Conservation (phyloP, 1,140 invertebrate genomes). For the Drosophila oshimai region DNA sequence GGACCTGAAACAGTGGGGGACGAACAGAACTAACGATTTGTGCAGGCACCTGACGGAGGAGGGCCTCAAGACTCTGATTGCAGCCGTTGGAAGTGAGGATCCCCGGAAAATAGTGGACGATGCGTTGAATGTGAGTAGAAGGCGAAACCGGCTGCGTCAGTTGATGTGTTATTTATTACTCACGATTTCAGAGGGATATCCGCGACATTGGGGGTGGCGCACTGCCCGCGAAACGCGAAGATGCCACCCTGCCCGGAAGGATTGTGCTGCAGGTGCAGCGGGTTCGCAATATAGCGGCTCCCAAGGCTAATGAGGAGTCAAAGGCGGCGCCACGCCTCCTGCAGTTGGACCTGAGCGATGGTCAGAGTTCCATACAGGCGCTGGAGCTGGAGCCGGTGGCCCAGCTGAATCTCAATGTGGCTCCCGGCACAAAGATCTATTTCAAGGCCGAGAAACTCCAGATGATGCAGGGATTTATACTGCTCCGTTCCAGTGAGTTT, state of each 20-base stretch:
- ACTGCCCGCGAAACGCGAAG: slow-evolving; percentile 85
- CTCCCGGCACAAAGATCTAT: slow-evolving; percentile 89
- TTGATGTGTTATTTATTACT: neutral
- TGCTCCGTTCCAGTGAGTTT: slow-evolving; percentile 87
- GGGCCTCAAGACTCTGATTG: slow-evolving; percentile 40
- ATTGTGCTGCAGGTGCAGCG: slow-evolving; percentile 94
- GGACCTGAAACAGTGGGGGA: neutral
- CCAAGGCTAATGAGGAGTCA: slow-evolving; percentile 95
- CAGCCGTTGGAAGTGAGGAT: slow-evolving; percentile 31
- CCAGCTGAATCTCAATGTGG: slow-evolving; percentile 88
- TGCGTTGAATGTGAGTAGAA: slow-evolving; percentile 56
- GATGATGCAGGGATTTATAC: slow-evolving; percentile 87
- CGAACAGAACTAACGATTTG: neutral
- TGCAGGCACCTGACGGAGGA: slow-evolving; percentile 43
- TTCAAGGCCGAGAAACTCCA: slow-evolving; percentile 84
- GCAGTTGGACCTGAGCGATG: slow-evolving; percentile 93
- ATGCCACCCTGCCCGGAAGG: slow-evolving; percentile 85
- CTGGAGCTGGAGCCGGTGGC: slow-evolving; percentile 87
- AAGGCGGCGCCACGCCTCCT: slow-evolving; percentile 91
- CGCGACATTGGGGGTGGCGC: slow-evolving; percentile 88
- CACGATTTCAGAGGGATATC: slow-evolving; percentile 88
- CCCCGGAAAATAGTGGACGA: slow-evolving; percentile 61
- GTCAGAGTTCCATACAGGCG: slow-evolving; percentile 89
- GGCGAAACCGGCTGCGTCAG: slow-evolving; percentile 11
- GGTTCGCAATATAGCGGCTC: slow-evolving; percentile 92